phyloP scores from a whole-genome alignment of 2,888 invertebrate genomes.

The Amblyjoppa fuscipennis region DNA sequence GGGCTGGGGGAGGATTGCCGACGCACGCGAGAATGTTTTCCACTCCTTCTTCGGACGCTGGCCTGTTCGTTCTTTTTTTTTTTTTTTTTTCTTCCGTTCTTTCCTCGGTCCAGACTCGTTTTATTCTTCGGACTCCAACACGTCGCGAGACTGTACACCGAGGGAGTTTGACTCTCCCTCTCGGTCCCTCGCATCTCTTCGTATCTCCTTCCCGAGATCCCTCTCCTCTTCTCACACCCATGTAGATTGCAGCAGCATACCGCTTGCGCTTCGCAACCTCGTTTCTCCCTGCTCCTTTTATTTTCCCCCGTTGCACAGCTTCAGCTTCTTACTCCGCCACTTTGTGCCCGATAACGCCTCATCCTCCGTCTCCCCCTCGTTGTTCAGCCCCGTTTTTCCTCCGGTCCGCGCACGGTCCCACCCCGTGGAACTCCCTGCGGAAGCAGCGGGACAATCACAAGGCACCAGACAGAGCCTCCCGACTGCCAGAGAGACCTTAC shows the following conservation, averaged over 20 bases:
- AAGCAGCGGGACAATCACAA: slow-evolving; percentile 15
- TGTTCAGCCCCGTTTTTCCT: slow-evolving; percentile 3
- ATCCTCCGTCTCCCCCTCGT: not conserved
- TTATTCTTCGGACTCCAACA: slow-evolving; percentile 17
- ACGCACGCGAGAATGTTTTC: slow-evolving; percentile 58
- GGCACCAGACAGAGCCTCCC: slow-evolving; percentile 7
- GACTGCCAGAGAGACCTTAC: slow-evolving; percentile 14
- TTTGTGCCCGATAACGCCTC: slow-evolving; percentile 25
- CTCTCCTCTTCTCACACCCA: slow-evolving; percentile 13
- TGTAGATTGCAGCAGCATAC: slow-evolving; percentile 11
- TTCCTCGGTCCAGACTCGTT: slow-evolving; percentile 21
- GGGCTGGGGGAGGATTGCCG: slow-evolving; percentile 40
- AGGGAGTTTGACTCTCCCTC: slow-evolving; percentile 10
- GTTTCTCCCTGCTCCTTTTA: slow-evolving; percentile 10
- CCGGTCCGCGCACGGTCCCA: not conserved
- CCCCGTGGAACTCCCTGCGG: not conserved
- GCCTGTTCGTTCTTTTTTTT: not conserved
- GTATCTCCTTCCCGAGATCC: not conserved
- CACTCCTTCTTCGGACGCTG: slow-evolving; percentile 23
- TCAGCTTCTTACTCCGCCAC: slow-evolving; percentile 13
- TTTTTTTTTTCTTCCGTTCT: slow-evolving; percentile 10
- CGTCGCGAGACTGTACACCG: slow-evolving; percentile 3
- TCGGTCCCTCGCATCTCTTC: not conserved
- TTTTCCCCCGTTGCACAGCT: not conserved
- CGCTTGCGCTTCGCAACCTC: slow-evolving; percentile 12